These are phyloP conservation scores for Caenorhabditis afra DNA, from an alignment of 2,888 invertebrate genomes.

Conservation along the genomic window DNA sequence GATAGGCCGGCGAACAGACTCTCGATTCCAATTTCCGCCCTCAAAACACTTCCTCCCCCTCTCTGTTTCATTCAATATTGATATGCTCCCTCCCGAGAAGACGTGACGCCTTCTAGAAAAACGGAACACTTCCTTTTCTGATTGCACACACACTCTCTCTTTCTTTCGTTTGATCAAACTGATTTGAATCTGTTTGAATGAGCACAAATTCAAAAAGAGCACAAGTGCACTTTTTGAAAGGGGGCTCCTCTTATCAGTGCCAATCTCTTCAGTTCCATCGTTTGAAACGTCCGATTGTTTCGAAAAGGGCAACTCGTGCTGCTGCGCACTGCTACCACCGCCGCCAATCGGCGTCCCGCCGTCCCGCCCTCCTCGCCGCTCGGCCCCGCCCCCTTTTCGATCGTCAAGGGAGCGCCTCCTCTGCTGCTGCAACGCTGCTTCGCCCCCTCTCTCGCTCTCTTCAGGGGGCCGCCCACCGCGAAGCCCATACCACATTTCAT, in stretches of 20 bases:
- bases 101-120: too few relatives aligned
- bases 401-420: constrained; percentile 28
- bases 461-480: constrained; percentile 23
- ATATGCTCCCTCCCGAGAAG: too few relatives aligned
- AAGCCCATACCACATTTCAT: constrained; percentile 63
- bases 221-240: not conserved
- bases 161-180: not conserved
- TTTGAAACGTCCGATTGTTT: not conserved
- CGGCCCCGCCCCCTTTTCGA: constrained; percentile 28
- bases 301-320: not conserved
- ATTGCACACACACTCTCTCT: constrained; percentile 2
- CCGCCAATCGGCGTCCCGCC: constrained; percentile 19
- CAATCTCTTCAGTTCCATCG: not conserved
- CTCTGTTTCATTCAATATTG: too few relatives aligned
- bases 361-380: constrained; percentile 13
- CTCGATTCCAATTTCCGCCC: too few relatives aligned
- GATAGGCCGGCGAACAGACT: too few relatives aligned
- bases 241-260: too few relatives aligned
- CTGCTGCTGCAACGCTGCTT: constrained; percentile 24
- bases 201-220: too few relatives aligned
- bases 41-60: not conserved
- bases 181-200: too few relatives aligned
- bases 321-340: too few relatives aligned
- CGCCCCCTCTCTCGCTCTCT: not conserved
- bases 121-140: too few relatives aligned